Conservation (phyloP, 2,113 vertebrate species). For the Meles meles region DNA sequence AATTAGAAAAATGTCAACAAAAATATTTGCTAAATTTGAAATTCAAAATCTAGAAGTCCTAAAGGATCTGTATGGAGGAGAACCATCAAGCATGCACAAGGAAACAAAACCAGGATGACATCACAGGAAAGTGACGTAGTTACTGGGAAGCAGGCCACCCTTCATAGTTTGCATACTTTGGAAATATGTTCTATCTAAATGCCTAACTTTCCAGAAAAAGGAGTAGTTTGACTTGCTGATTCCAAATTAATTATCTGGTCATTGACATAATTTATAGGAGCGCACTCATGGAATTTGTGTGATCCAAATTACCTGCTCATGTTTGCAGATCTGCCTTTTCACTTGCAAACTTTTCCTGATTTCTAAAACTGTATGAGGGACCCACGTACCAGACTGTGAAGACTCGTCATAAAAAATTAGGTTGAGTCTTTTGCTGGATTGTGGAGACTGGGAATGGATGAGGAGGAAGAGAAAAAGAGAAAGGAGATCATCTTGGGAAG, state of each 20-base stretch:
- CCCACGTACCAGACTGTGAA: neutral
- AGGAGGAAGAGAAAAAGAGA: neutral
- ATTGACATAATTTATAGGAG: neutral
- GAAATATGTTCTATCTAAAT: conserved; percentile 25
- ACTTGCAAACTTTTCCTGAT: neutral
- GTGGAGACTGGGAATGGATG: neutral
- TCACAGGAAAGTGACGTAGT: neutral
- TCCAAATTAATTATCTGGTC: conserved; percentile 22
- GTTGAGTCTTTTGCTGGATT: neutral
- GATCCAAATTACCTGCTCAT: neutral
- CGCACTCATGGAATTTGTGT: neutral
- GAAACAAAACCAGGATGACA: neutral
- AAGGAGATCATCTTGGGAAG: neutral
- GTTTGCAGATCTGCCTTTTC: neutral
- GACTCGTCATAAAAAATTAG: neutral
- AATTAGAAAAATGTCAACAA: conserved; percentile 10
- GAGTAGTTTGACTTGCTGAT: conserved; percentile 18
- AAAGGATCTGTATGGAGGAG: neutral
- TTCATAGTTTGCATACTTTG: conserved; percentile 15
- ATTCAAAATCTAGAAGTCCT: neutral
- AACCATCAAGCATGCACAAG: neutral
- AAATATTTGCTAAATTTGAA: neutral
- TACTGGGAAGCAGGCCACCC: neutral
- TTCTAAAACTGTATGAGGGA: neutral
- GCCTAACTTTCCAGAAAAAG: neutral